Conservation (phyloP, 2,797 vertebrate genomes). For the Petrocephalus sullivani region DNA sequence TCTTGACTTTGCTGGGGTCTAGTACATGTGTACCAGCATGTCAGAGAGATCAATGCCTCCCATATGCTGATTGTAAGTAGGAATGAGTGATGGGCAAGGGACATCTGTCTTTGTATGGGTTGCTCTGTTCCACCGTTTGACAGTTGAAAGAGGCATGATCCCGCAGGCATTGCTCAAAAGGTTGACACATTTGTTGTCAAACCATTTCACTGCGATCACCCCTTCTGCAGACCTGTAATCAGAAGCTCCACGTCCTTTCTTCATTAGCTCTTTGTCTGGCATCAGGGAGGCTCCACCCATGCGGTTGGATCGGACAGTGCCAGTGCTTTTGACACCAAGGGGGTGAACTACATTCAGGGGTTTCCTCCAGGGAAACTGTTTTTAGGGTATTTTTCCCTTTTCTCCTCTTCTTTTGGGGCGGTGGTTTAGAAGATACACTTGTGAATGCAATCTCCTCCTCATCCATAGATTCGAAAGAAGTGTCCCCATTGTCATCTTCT, state of each 20-base stretch:
- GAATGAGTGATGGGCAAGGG: slow-evolving; percentile 36
- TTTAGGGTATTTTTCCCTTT: not conserved
- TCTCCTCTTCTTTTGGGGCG: not conserved
- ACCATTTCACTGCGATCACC: slow-evolving; percentile 30
- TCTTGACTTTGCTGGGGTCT: too few relatives aligned
- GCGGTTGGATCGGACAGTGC: slow-evolving; percentile 18
- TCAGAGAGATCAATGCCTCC: too few relatives aligned
- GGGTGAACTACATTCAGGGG: not conserved
- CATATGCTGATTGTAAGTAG: slow-evolving; percentile 22
- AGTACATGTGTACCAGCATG: slow-evolving; percentile 16
- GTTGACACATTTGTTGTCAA: slow-evolving; percentile 28
- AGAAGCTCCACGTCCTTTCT: slow-evolving; percentile 25
- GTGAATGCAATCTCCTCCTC: too few relatives aligned
- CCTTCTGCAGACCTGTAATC: slow-evolving; percentile 29
- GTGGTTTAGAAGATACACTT: too few relatives aligned
- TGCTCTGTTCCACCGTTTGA: slow-evolving; percentile 28
- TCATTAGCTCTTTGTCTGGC: slow-evolving; percentile 23
- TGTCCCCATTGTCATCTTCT: not conserved
- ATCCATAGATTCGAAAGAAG: not conserved
- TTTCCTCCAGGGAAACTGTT: not conserved
- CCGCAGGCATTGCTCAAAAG: slow-evolving; percentile 33
- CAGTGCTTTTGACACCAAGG: slow-evolving; percentile 28
- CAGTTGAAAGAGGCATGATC: slow-evolving; percentile 26
- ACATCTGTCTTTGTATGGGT: slow-evolving; percentile 5
- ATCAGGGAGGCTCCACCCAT: not conserved